A percentile compares a stretch with the other conserved stretches of the same genome.
phyloP scores from a whole-genome alignment of 2,888 invertebrate species.

The Agrochola circellaris region DNA sequence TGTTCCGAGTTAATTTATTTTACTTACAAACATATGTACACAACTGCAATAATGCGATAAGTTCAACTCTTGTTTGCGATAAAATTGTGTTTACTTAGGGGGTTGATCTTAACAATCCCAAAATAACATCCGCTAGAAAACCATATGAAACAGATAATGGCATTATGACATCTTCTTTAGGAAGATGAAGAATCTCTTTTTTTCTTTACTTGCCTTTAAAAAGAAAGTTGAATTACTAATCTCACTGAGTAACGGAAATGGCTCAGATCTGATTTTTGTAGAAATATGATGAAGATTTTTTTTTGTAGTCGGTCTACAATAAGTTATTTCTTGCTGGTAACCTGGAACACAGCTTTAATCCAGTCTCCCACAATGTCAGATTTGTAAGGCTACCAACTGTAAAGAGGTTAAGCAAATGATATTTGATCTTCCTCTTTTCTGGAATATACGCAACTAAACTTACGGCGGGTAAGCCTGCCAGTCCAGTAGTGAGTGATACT shows the following conservation, averaged over 20 bases:
- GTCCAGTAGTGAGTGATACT: background rate
- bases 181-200: background rate
- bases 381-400: no score
- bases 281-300: background rate
- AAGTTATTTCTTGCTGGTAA: background rate
- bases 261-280: background rate
- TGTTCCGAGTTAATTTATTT: background rate
- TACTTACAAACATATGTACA: background rate
- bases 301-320: background rate
- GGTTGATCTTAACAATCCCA: constrained; percentile 13
- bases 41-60: constrained; percentile 41
- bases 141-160: background rate
- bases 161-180: background rate
- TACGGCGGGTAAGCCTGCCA: background rate
- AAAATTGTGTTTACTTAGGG: constrained; percentile 18
- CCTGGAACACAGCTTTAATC: background rate
- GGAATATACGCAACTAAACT: background rate
- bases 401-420: background rate
- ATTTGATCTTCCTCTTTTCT: background rate
- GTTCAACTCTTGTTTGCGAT: constrained; percentile 17
- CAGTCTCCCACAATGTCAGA: background rate
- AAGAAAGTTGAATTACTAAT: no score
- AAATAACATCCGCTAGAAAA: constrained; percentile 19
- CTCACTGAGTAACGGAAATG: background rate
- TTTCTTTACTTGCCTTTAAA: background rate